Evolutionary conservation across 2,797 vertebrate species (phyloP).

Genomic region (Valencia hispanica): DNA sequence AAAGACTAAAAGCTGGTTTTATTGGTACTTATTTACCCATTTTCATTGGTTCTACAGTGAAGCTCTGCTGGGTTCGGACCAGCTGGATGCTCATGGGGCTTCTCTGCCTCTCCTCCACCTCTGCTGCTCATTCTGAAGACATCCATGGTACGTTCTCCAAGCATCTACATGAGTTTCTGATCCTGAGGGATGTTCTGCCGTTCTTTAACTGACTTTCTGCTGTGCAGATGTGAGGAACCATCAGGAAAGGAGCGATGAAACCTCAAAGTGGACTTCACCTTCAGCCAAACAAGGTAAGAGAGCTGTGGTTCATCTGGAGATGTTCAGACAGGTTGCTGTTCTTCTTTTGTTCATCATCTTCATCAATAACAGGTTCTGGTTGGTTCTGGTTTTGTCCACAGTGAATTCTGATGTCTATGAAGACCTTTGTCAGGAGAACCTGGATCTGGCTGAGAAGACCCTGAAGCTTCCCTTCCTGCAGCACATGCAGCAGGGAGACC

Average conservation of each 20-base stretch:
- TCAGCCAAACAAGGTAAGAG: not conserved
- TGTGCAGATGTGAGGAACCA: not conserved
- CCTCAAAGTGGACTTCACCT: not conserved
- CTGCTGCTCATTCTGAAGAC: not conserved
- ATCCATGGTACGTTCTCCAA: not conserved
- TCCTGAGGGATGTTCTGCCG: not conserved
- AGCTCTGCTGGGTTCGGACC: not conserved
- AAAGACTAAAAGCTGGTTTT: not conserved
- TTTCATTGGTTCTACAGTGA: not conserved
- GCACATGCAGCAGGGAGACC: conserved; percentile 4
- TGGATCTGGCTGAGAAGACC: not conserved
- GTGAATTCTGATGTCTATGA: not conserved
- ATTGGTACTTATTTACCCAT: not conserved
- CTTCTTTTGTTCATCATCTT: no score
- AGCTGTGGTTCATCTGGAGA: no score
- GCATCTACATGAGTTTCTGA: no score
- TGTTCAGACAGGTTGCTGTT: no score
- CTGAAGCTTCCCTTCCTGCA: not conserved
- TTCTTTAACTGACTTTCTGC: not conserved
- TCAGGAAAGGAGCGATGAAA: not conserved
- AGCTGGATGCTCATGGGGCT: not conserved
- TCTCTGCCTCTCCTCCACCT: not conserved
- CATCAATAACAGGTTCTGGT: not conserved
- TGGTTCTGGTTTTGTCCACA: not conserved
- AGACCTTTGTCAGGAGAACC: not conserved